Evolutionary conservation across 2,888 invertebrate species (phyloP), one percentile per base, ranked within the genome.

Genomic region (Drosophila eohydei): DNA sequence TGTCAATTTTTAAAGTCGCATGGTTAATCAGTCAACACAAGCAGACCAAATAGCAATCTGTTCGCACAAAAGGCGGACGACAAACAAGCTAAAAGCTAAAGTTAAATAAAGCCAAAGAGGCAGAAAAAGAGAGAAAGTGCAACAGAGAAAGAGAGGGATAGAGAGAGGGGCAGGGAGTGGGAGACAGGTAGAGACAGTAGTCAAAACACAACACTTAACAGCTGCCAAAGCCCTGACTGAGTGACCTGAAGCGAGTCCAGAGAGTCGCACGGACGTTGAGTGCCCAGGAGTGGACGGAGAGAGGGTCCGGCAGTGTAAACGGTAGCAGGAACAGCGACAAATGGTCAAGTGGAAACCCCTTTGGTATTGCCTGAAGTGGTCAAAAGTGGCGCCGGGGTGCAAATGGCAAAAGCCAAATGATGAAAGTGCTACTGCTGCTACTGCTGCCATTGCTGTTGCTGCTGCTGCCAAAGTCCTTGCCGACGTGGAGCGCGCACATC

Each of bases 331-430:
- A 65, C 67, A 71, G 63, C 63, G 66, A 74, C 62, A 63, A 70
- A 63, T 72, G 81, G 80, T 83, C 83, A 85, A 85, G 85, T 78
- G 86, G 83, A 72, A 73, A 84, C 73, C 83, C 83, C 71, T 69
- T 77, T 60, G 68, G 64, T 63, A 54, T 72, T 71, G 78, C 80
- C 78, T 75, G 78, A 83, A 83, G 85, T 85, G 83, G 80, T 80
- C 86, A 80, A 80, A 85, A 86, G 82, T 82, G 83, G 80, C 83
- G 78, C 63, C 70, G 68, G 76, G 73, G 80, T 78, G 78, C 80
- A 87, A 85, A 85, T 85, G 85, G 87, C 85, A 83, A 86, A 86
- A 86, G 87, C 85, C 83, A 87, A 86, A 87, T 85, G 87, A 85
- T 87, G 81, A 86, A 86, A 85, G 83, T 85, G 85, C 85, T 80